These are phyloP conservation scores for Bursaphelenchus okinawaensis DNA, from an alignment of 2,888 invertebrate species.

Conservation along the genomic window DNA sequence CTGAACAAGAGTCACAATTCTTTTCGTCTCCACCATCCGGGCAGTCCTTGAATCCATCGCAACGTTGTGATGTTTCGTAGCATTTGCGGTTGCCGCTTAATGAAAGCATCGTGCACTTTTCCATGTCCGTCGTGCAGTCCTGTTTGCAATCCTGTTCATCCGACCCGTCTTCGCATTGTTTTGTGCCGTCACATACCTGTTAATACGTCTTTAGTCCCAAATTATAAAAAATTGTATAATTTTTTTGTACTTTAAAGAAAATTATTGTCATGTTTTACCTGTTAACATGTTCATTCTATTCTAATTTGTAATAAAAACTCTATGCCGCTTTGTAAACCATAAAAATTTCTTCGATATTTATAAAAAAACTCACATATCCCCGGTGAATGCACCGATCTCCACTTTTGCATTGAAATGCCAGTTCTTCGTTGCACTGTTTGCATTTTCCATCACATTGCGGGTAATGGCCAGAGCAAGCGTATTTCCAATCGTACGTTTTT, in stretches of 20 bases:
- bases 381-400: constrained; percentile 31
- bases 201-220: too few relatives aligned
- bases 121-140: constrained; percentile 32
- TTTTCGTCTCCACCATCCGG: constrained; percentile 39
- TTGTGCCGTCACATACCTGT: constrained; percentile 41
- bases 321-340: too few relatives aligned
- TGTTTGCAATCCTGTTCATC: constrained; percentile 45
- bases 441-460: constrained; percentile 24
- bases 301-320: too few relatives aligned
- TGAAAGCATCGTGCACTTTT: background rate
- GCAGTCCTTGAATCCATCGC: constrained; percentile 36
- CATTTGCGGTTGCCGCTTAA: background rate
- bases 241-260: too few relatives aligned
- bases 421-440: constrained; percentile 34
- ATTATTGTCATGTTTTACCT: too few relatives aligned
- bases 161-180: constrained; percentile 36
- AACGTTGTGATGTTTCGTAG: background rate
- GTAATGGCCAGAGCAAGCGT: constrained; percentile 39
- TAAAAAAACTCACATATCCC: constrained; percentile 13
- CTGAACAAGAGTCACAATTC: constrained; percentile 31
- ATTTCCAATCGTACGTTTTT: constrained; percentile 24
- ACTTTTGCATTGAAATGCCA: constrained; percentile 33
- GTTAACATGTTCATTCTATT: too few relatives aligned
- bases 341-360: too few relatives aligned
- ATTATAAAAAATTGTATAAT: background rate